phyloP scores from a whole-genome alignment of 2,888 invertebrate genomes.

The Leptinotarsa rubiginosa region DNA sequence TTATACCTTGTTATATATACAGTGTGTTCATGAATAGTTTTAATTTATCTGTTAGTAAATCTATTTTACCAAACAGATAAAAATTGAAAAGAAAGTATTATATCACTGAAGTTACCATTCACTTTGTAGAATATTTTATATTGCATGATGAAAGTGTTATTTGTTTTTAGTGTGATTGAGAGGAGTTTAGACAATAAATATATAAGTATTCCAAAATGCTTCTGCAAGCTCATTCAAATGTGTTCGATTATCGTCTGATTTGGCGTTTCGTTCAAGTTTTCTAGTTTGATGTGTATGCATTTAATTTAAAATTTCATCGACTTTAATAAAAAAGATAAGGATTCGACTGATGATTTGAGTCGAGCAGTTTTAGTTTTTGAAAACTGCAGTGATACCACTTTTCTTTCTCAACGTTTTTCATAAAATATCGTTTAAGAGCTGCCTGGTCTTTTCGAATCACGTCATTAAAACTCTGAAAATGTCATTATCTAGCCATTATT shows the following conservation, averaged over 20 bases:
- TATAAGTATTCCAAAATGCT: background rate
- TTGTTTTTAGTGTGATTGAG: background rate
- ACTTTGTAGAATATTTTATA: background rate
- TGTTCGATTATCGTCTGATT: background rate
- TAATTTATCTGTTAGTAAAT: constrained; percentile 32
- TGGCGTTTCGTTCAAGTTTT: background rate
- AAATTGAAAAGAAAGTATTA: background rate
- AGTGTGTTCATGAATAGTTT: too few relatives aligned
- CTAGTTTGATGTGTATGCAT: background rate
- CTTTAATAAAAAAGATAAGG: background rate
- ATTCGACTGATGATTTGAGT: background rate
- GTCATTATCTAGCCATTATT: too few relatives aligned
- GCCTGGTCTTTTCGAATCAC: too few relatives aligned
- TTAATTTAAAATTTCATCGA: background rate
- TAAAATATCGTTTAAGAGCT: too few relatives aligned
- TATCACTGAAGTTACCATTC: constrained; percentile 7
- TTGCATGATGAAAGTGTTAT: constrained; percentile 1
- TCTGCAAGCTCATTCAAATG: background rate
- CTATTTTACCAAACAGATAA: constrained; percentile 34
- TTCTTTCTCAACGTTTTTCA: too few relatives aligned
- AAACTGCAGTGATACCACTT: too few relatives aligned
- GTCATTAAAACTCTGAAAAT: too few relatives aligned
- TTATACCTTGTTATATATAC: too few relatives aligned
- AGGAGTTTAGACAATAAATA: constrained; percentile 25
- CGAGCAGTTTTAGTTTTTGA: too few relatives aligned